Base-by-base conservation (phyloP, 2,797 vertebrate genomes). In the Periophthalmus magnuspinnatus region DNA sequence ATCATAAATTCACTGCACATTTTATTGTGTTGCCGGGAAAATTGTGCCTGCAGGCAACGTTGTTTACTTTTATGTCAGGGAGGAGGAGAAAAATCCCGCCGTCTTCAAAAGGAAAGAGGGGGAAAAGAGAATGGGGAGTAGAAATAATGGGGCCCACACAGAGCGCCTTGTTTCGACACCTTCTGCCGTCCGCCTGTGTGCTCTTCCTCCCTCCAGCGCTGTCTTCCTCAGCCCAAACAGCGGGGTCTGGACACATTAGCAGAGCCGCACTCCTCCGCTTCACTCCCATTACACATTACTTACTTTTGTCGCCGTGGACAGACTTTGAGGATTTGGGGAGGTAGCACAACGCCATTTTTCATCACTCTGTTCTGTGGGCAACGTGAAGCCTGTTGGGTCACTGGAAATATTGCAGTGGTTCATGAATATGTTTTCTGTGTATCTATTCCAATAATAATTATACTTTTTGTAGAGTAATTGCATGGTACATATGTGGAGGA, bases 1-100 rank as follows among this genome's bases (percentile, higher is more conserved):
- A 94, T 97, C 97, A 99, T 99, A 99, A 99, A 99, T 98, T 96
- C 97, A 96, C 95, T 95, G 97, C 97, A 99, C 97, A 99, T 99
- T 99, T 99, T 99, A 99, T 99, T 99, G 97, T 98, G 97, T 98
- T 98, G 96, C 97, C 93, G 95, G 95, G 95, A 97, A 98, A 94
- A 98, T 99, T 98, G 97, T 97, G 97, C 97, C 97, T 98, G 95
- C 95, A 97, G 97, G 97, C 97, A 96, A 96, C 94, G 95, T 97
- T 99, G 97, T 99, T 98, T 98, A 98, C 97, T 98, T 99, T 98
- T 98, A 99, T 98, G 97, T 97, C 96, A 83, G 91, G 85, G 89
- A 89, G 87, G 88, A 89, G 86, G 86, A 92, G 88, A 88, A 97
- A 97, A 90, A 89, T 96, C 95, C 95, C 85, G 95, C 93, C 94